phyloP scores from a whole-genome alignment of 2,113 vertebrate genomes.

The Gracilinanus agilis region DNA sequence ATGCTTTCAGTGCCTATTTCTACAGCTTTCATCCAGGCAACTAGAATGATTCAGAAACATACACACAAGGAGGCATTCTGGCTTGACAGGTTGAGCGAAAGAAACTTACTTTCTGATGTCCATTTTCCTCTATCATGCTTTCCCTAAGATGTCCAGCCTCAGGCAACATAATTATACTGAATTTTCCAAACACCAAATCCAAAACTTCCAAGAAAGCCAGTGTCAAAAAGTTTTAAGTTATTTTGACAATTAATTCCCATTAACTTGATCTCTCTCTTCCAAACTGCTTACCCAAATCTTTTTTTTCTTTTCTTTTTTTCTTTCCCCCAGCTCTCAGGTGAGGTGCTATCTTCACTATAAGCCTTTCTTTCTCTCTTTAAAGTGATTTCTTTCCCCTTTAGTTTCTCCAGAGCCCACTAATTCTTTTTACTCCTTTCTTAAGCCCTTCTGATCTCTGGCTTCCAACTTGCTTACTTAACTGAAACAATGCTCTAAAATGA shows the following conservation, averaged over 20 bases:
- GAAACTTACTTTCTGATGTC: neutral
- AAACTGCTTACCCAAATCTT: neutral
- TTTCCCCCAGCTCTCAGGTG: neutral
- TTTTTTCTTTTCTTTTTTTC: too few species aligned
- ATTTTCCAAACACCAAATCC: neutral
- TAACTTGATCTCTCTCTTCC: neutral
- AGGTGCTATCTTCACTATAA: neutral
- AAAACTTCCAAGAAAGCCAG: neutral
- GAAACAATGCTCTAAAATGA: neutral
- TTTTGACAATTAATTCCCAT: neutral
- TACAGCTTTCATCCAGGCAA: neutral
- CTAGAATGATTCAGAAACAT: neutral
- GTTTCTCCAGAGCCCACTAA: neutral
- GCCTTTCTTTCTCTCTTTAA: neutral
- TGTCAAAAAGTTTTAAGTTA: neutral
- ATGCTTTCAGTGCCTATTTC: neutral
- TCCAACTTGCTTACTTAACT: neutral
- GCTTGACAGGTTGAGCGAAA: neutral
- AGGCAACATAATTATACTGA: neutral
- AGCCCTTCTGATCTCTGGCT: neutral
- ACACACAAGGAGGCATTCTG: neutral
- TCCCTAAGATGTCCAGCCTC: neutral
- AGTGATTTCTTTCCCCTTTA: neutral
- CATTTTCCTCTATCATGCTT: neutral
- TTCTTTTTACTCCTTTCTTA: neutral